phyloP scores from a whole-genome alignment of 2,797 vertebrate genomes.

The Epinephelus awoara region DNA sequence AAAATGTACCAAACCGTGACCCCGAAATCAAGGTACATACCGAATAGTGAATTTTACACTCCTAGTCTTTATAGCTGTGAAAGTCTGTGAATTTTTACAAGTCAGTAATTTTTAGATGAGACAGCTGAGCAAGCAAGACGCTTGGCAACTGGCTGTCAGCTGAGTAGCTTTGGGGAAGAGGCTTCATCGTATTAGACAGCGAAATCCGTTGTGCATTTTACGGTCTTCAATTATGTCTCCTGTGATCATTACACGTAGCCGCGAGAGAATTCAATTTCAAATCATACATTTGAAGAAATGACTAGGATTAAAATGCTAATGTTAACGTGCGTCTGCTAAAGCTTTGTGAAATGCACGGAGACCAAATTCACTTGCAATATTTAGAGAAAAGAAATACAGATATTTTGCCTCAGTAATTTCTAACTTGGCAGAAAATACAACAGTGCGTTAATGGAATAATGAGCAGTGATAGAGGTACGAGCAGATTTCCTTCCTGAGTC shows the following conservation, averaged over 20 bases:
- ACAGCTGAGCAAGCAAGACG: slow-evolving; percentile 60
- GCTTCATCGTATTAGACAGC: slow-evolving; percentile 69
- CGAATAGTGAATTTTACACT: neutral
- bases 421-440: slow-evolving; percentile 20
- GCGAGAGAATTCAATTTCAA: slow-evolving; percentile 36
- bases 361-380: slow-evolving; percentile 4
- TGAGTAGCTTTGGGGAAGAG: slow-evolving; percentile 71
- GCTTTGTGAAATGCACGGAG: neutral
- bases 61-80: slow-evolving; percentile 34
- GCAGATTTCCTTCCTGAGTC: slow-evolving; percentile 29
- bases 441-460: slow-evolving; percentile 29
- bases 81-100: slow-evolving; percentile 61
- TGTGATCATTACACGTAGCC: slow-evolving; percentile 52
- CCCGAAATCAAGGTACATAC: neutral
- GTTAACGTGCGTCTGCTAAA: slow-evolving; percentile 5
- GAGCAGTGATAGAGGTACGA: slow-evolving; percentile 30
- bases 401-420: slow-evolving; percentile 15
- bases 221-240: slow-evolving; percentile 66
- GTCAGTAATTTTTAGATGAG: slow-evolving; percentile 69
- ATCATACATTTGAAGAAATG: slow-evolving; percentile 38
- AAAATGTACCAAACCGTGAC: neutral
- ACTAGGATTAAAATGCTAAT: slow-evolving; percentile 34
- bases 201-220: slow-evolving; percentile 75
- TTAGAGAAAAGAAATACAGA: neutral
- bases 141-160: slow-evolving; percentile 78